A percentile compares a stretch with the other conserved stretches of the same genome.
phyloP scores from a whole-genome alignment of 2,888 invertebrate genomes.

The Drosophila fulvimacula region DNA sequence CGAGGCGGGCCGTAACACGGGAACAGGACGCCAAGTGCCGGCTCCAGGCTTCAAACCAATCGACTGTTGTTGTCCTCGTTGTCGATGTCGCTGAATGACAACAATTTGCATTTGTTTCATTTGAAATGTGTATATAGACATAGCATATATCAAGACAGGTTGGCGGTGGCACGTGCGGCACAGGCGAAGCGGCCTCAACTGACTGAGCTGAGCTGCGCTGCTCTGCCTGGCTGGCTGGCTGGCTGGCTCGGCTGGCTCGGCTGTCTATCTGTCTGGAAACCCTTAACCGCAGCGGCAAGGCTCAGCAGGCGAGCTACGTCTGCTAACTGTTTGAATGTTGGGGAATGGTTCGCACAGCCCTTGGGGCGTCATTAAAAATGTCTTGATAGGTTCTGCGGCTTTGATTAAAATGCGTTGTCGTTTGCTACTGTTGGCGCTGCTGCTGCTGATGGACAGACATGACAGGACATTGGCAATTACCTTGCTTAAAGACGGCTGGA shows the following conservation, averaged over 20 bases:
- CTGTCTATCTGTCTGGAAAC: constrained; percentile 31
- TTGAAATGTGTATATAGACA: constrained; percentile 38
- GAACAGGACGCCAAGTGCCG: constrained; percentile 21
- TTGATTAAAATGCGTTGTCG: constrained; percentile 62
- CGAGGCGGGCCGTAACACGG: constrained; percentile 27
- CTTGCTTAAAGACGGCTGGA: neutral
- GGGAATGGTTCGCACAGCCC: neutral
- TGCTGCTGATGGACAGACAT: constrained; percentile 20
- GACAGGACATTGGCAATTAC: constrained; percentile 38
- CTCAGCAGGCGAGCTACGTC: constrained; percentile 21
- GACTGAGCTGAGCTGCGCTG: neutral
- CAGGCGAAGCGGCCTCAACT: neutral
- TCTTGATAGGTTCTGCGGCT: constrained; percentile 73
- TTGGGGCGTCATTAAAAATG: constrained; percentile 70
- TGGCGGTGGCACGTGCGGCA: constrained; percentile 6
- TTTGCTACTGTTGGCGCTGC: constrained; percentile 1
- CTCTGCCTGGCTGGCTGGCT: neutral
- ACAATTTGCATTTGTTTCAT: constrained; percentile 77
- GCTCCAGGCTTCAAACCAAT: constrained; percentile 44
- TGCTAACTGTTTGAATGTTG: neutral
- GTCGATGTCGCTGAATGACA: constrained; percentile 62
- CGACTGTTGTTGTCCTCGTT: constrained; percentile 39
- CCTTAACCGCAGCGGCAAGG: constrained; percentile 36
- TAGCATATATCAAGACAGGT: constrained; percentile 28
- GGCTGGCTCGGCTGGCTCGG: constrained; percentile 12